phyloP scores from a whole-genome alignment of 2,888 invertebrate genomes.

The Cantharis rufa region DNA sequence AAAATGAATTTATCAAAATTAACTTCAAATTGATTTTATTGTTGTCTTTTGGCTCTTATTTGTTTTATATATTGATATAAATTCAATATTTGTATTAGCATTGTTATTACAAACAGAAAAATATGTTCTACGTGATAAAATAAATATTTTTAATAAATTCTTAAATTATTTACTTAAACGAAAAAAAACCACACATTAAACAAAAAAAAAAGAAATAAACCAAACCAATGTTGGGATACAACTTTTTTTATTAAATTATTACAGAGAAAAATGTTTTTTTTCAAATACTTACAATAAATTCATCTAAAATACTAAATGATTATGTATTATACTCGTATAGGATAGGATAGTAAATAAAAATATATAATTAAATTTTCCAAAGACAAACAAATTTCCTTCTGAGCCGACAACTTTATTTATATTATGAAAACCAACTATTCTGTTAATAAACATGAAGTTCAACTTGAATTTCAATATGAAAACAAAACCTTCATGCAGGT shows the following conservation, averaged over 20 bases:
- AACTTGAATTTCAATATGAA: not conserved
- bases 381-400: not conserved
- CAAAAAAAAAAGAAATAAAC: not conserved
- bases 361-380: not conserved
- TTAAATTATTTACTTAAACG: not conserved
- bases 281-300: not conserved
- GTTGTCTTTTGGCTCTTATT: not conserved
- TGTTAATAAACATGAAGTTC: not conserved
- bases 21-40: too few species aligned
- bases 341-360: not conserved
- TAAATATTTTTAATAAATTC: not conserved
- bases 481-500: not conserved
- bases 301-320: not conserved
- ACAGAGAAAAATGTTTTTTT: not conserved
- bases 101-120: not conserved
- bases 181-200: not conserved
- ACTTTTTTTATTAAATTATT: not conserved
- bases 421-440: not conserved
- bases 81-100: not conserved
- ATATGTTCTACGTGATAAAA: not conserved
- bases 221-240: not conserved
- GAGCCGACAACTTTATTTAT: not conserved
- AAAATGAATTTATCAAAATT: too few species aligned
- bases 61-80: not conserved
- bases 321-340: too few species aligned